phyloP scores from a whole-genome alignment of 2,888 invertebrate genomes.

The Automeris io region DNA sequence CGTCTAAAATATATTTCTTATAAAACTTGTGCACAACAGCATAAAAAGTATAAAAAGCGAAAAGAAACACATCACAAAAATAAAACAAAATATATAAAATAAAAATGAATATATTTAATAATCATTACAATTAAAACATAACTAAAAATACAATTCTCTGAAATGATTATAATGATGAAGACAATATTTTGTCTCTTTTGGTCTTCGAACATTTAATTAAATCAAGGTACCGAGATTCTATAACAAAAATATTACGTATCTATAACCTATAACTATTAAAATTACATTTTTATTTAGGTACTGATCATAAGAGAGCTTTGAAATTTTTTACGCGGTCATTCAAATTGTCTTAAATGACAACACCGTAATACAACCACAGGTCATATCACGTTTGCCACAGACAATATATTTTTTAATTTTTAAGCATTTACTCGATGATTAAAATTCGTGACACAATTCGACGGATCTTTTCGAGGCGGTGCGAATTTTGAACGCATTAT shows the following conservation, averaged over 20 bases:
- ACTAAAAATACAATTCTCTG: constrained; percentile 50
- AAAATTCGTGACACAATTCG: constrained; percentile 52
- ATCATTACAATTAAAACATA: constrained; percentile 63
- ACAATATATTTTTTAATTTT: constrained; percentile 16
- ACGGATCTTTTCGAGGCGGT: constrained; percentile 45
- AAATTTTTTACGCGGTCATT: constrained; percentile 1
- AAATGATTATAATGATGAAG: constrained; percentile 46
- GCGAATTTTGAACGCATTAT: constrained; percentile 47
- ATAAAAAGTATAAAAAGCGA: constrained; percentile 9
- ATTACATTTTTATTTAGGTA: constrained; percentile 49
- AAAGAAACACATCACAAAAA: constrained; percentile 51
- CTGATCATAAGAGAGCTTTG: constrained; percentile 19
- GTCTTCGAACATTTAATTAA: constrained; percentile 17
- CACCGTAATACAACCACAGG: background rate
- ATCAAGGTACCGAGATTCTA: constrained; percentile 64
- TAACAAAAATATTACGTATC: constrained; percentile 28
- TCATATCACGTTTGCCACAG: constrained; percentile 11
- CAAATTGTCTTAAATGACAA: background rate
- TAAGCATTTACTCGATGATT: constrained; percentile 29
- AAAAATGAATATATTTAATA: constrained; percentile 75
- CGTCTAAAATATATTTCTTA: no score
- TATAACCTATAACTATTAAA: constrained; percentile 12
- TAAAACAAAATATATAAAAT: constrained; percentile 72
- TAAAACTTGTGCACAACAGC: background rate
- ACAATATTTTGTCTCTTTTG: constrained; percentile 24